Evolutionary conservation across 2,113 vertebrate species (phyloP), one percentile per base, ranked within the genome.

Genomic region (Nibea coibor): DNA sequence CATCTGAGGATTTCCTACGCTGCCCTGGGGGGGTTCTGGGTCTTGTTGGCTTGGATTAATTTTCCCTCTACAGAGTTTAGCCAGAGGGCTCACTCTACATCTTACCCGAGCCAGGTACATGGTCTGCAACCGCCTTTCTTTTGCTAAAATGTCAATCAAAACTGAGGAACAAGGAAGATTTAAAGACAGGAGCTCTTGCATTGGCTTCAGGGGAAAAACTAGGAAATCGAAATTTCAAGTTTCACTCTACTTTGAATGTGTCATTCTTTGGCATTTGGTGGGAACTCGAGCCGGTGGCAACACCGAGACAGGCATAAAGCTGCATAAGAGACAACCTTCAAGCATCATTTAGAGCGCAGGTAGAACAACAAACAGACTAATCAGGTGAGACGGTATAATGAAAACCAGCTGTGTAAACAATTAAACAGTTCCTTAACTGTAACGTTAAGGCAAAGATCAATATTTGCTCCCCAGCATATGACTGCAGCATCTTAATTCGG

Each of bases 81-180:
- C 90, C 88, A 79, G 82, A 81, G 81, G 91, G 84, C 69, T 85
- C 20, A 8, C 65, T 58, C 79, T 69, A 54, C 67, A 82, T 58
- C 72, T 70, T 50, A 28, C 20, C 77, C 14, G 15, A 39, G 28
- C 50, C 61, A 69, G 57, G 16, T 84, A 87, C 74, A 83, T 86
- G 31, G 78, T 78, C 19, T 64, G 45, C 82, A 65, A 75, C 51
- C 62, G 20, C 28, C 51, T 42, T 51, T 70, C 59, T 84, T 61
- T 17, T 74, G 81, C 14, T 17, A 57, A 81, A 83, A 83, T 66
- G 85, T 79, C 90, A 89, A 69, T 91, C 88, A 94, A 78, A 78
- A 64, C 67, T 62, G 51, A 78, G 50, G 10, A 35, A 65, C 24
- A 51, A 76, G 6, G 47, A 80, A 67, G 20, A 57, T 28, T 76